A percentile compares a stretch with the other conserved stretches of the same genome.
Conservation (phyloP, 2,113 vertebrate species). For the Oreochromis spilurus region DNA sequence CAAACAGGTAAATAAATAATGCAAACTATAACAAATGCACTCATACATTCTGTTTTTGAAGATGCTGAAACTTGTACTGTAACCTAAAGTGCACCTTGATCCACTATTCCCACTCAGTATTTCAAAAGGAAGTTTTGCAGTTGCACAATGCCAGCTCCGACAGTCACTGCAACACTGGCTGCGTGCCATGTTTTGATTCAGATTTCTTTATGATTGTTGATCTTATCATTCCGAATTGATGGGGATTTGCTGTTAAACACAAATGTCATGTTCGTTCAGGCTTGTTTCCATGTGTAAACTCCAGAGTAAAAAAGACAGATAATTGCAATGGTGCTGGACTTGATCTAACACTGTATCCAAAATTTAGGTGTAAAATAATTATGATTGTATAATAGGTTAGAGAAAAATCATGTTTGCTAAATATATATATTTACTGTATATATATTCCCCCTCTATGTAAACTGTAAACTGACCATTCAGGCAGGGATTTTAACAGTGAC, state of each 20-base stretch:
- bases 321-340: not conserved
- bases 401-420: not conserved
- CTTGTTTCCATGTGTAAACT: conserved; percentile 1
- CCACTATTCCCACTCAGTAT: not conserved
- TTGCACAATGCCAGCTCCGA: not conserved
- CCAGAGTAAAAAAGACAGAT: not conserved
- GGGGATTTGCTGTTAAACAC: not conserved
- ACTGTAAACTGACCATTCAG: conserved; percentile 3
- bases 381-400: not conserved
- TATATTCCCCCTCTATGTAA: not conserved
- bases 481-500: not conserved
- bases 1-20: conserved; percentile 40
- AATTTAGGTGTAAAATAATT: not conserved
- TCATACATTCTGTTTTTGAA: conserved; percentile 15
- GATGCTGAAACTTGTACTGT: not conserved
- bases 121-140: not conserved
- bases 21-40: conserved; percentile 3
- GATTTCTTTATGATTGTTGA: not conserved
- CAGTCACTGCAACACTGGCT: not conserved
- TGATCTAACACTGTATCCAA: not conserved
- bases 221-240: not conserved
- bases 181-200: not conserved
- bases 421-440: not conserved
- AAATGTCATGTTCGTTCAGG: not conserved
- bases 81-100: not conserved